Percentiles rank a stretch among this genome's conserved stretches.
Evolutionary conservation across 2,888 invertebrate genomes (phyloP).

Genomic region (Heterodera filipjevi): DNA sequence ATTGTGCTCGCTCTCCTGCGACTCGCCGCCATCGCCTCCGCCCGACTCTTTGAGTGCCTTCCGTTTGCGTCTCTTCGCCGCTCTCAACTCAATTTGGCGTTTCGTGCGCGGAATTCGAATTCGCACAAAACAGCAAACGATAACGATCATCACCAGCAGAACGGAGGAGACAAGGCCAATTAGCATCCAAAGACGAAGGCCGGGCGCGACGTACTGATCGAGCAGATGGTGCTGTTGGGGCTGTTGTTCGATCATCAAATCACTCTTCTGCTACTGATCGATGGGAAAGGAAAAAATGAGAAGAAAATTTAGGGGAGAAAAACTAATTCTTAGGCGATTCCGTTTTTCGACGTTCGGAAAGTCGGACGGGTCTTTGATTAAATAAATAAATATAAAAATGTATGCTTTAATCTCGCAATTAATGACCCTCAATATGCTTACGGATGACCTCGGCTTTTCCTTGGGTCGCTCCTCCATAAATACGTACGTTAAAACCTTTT

Average conservation of each 20-base stretch:
- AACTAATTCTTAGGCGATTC: no score
- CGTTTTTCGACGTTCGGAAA: no score
- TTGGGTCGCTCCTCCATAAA: not conserved
- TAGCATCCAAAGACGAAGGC: slow-evolving; percentile 64
- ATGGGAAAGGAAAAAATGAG: not conserved
- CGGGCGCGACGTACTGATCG: slow-evolving; percentile 62
- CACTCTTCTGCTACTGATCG: not conserved
- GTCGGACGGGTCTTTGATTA: no score
- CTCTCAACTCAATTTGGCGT: slow-evolving; percentile 58
- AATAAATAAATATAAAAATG: not conserved
- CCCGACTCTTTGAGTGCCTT: slow-evolving; percentile 22
- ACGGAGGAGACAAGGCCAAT: slow-evolving; percentile 63
- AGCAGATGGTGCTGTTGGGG: slow-evolving; percentile 40
- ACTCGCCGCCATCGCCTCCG: slow-evolving; percentile 4
- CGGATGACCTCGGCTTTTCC: not conserved
- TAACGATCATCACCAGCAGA: slow-evolving; percentile 61
- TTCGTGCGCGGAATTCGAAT: slow-evolving; percentile 64
- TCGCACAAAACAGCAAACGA: slow-evolving; percentile 64
- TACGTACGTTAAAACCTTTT: not conserved
- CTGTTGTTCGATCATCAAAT: not conserved
- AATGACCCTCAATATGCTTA: not conserved
- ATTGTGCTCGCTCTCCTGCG: slow-evolving; percentile 6
- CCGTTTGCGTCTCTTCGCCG: slow-evolving; percentile 31
- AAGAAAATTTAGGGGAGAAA: no score
- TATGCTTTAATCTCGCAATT: not conserved